phyloP scores from a whole-genome alignment of 2,888 invertebrate genomes.

The Drosophila putrida region DNA sequence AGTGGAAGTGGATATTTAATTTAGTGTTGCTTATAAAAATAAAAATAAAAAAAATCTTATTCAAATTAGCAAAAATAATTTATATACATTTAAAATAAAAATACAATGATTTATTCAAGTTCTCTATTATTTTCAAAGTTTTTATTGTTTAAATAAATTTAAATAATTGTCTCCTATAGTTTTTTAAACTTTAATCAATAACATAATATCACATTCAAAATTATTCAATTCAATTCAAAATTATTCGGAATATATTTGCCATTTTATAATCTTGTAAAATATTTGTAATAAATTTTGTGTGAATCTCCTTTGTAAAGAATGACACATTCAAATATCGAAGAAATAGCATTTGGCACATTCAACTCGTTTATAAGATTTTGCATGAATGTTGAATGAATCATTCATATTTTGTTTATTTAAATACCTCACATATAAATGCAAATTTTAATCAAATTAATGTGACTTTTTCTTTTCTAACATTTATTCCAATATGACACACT shows the following conservation, averaged over 20 bases:
- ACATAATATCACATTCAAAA: not conserved
- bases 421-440: not conserved
- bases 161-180: too few species aligned
- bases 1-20: too few species aligned
- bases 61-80: too few species aligned
- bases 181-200: not conserved
- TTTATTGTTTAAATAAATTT: too few species aligned
- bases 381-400: constrained; percentile 13
- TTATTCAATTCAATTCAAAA: not conserved
- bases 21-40: too few species aligned
- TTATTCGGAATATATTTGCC: not conserved
- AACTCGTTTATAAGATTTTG: constrained; percentile 5
- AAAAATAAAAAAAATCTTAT: too few species aligned
- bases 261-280: not conserved
- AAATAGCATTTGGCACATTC: constrained; percentile 16
- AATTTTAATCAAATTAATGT: constrained; percentile 1
- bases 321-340: constrained; percentile 8
- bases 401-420: constrained; percentile 8
- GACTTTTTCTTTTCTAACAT: not conserved
- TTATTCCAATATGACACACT: not conserved
- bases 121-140: too few species aligned
- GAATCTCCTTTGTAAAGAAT: not conserved
- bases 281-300: not conserved
- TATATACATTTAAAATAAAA: too few species aligned
- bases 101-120: too few species aligned